These are phyloP conservation scores for Drosophila setifemur DNA, from an alignment of 1,140 invertebrate species.

Conservation along the genomic window DNA sequence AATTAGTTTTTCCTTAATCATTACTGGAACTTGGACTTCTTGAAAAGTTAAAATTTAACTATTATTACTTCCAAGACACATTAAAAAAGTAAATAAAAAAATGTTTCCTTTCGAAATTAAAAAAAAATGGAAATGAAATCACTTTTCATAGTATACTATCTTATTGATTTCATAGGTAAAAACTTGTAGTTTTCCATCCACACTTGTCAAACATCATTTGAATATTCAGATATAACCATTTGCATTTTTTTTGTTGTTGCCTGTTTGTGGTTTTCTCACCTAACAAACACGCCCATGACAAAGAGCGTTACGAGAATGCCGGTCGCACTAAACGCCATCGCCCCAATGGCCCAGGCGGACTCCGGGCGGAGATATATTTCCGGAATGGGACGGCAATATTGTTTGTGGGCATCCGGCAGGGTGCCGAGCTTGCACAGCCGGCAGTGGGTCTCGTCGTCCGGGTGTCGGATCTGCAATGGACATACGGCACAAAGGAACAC, in stretches of 20 bases:
- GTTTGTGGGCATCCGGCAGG: constrained; percentile 89
- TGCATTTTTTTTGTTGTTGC: not conserved
- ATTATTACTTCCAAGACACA: too few species aligned
- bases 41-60: too few species aligned
- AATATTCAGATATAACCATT: not conserved
- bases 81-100: too few species aligned
- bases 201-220: too few species aligned
- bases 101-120: too few species aligned
- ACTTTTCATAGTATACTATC: too few species aligned
- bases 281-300: constrained; percentile 86
- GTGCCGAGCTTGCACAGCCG: constrained; percentile 91
- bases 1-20: too few species aligned
- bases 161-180: not conserved
- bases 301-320: constrained; percentile 91
- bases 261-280: constrained; percentile 51
- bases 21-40: too few species aligned
- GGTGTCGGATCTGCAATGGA: constrained; percentile 87
- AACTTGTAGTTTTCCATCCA: too few species aligned
- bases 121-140: too few species aligned
- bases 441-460: constrained; percentile 91
- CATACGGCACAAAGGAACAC: constrained; percentile 9
- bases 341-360: constrained; percentile 94
- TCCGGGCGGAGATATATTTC: constrained; percentile 92
- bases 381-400: constrained; percentile 90
- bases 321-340: constrained; percentile 90